Evolutionary conservation across 2,888 invertebrate species (phyloP), one percentile per base, ranked within the genome.

Genomic region (Rhabditoides inermis): DNA sequence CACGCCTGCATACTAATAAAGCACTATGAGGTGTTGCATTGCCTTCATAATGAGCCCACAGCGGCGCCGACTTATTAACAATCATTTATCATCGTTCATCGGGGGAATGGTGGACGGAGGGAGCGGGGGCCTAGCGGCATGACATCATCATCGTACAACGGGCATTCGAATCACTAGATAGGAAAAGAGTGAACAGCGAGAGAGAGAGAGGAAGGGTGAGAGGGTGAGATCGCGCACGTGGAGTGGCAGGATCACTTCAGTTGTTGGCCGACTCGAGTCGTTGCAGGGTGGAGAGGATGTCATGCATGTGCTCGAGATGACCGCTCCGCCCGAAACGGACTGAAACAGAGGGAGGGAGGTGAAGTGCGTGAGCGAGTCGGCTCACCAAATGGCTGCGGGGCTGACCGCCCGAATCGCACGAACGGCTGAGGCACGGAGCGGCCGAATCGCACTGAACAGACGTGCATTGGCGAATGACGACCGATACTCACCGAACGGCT

Each of bases 251-350:
- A 47, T 51, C 36, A 51, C 41, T 36, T 49, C 45, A 44, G 49
- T 51, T 59, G 57, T 57, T 60, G 55, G 61, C 65, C 51, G 51
- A 56, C 50, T 63, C 56, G 36, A 68, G 61, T 50, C 56, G 60
- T 51, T 63, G 63, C 51, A 67, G 55, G 10, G 68, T 68, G 42
- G 58, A 61, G 44, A 68, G 51, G 40, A 68, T 65, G 60, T 68
- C 68, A 56, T 65, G 64, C 61, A 68, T 65, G 60, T 65, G 68
- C 45, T 68, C 68, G 36, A 62, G 47, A 32, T 61, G 63, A 26
- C 65, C 65, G 18, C 40, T 20, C 25, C 68, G 63, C 40, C 68
- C 68, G 56, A 68, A 68, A 39, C 68, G 61, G 32, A 68, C 68
- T 68, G 61, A 49, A 60, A 47, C 15, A 15, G 23, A 23, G 41